Conservation (phyloP, 1,140 invertebrate species). For the Rhyzopertha dominica region DNA sequence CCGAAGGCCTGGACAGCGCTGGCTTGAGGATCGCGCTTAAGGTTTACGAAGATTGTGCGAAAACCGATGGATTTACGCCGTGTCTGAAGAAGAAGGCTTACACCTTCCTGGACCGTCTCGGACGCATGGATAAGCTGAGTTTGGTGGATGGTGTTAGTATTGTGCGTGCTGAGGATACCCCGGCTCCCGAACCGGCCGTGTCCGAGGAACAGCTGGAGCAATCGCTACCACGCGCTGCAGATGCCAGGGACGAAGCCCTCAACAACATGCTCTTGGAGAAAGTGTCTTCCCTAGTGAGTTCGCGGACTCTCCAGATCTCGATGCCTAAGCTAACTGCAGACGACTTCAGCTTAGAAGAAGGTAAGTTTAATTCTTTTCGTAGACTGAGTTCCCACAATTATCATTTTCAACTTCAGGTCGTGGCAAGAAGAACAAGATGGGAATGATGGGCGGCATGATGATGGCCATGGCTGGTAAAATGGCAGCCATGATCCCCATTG, state of each 20-base stretch:
- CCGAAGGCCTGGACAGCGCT: constrained; percentile 41
- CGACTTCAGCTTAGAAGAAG: constrained; percentile 71
- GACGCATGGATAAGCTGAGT: constrained; percentile 61
- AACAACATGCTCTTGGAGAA: constrained; percentile 66
- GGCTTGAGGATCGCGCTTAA: constrained; percentile 53
- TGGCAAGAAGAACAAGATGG: constrained; percentile 60
- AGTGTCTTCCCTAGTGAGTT: constrained; percentile 63
- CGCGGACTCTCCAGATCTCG: constrained; percentile 67
- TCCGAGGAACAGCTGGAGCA: constrained; percentile 63
- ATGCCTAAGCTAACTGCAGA: constrained; percentile 63
- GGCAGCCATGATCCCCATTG: constrained; percentile 65
- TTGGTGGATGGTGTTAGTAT: constrained; percentile 62
- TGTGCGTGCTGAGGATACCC: constrained; percentile 49
- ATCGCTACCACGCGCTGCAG: constrained; percentile 55
- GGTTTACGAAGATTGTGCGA: constrained; percentile 60
- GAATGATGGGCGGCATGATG: constrained; percentile 79
- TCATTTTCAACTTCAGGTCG: constrained; percentile 9
- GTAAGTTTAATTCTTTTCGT: constrained; percentile 41
- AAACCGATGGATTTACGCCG: constrained; percentile 56
- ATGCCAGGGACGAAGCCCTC: constrained; percentile 60
- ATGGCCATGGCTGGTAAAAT: constrained; percentile 73
- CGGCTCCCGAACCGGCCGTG: constrained; percentile 38
- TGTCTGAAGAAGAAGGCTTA: constrained; percentile 78
- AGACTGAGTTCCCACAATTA: not conserved
- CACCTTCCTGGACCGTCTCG: constrained; percentile 65